phyloP scores from a whole-genome alignment of 2,113 vertebrate genomes.

The Gambusia holbrooki region DNA sequence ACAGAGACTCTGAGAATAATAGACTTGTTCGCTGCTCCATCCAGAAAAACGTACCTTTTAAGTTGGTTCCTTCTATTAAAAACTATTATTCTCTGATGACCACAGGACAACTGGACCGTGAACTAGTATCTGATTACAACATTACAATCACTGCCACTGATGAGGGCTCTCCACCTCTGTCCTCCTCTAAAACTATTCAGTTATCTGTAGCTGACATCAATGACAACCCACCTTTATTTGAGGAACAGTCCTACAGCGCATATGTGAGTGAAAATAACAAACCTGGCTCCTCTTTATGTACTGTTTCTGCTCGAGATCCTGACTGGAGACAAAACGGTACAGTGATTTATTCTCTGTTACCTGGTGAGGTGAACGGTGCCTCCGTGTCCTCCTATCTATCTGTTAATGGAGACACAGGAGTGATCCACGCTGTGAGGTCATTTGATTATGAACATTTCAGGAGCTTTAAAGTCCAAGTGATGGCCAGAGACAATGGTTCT shows the following conservation, averaged over 20 bases:
- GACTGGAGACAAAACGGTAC: constrained; percentile 38
- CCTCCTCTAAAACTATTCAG: neutral
- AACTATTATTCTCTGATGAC: neutral
- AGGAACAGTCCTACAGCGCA: constrained; percentile 63
- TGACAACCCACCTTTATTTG: constrained; percentile 78
- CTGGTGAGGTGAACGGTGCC: constrained; percentile 11
- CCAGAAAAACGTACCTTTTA: constrained; percentile 22
- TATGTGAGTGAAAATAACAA: neutral
- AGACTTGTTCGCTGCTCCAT: constrained; percentile 59
- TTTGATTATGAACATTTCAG: constrained; percentile 82
- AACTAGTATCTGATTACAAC: neutral
- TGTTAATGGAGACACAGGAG: constrained; percentile 74
- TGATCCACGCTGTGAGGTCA: constrained; percentile 50
- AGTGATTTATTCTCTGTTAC: constrained; percentile 66
- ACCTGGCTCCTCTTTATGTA: neutral
- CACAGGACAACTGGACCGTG: neutral
- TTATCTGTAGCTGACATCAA: constrained; percentile 76
- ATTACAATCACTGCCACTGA: neutral
- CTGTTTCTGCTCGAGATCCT: neutral
- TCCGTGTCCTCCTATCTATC: constrained; percentile 73
- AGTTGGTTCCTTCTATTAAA: neutral
- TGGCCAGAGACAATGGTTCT: constrained; percentile 72
- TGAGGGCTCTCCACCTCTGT: neutral
- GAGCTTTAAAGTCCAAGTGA: constrained; percentile 69
- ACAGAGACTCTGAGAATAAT: constrained; percentile 67